Percentiles rank a stretch among this genome's conserved stretches.
Evolutionary conservation across 2,888 invertebrate genomes (phyloP).

Genomic region (Metopia argyrocephala): DNA sequence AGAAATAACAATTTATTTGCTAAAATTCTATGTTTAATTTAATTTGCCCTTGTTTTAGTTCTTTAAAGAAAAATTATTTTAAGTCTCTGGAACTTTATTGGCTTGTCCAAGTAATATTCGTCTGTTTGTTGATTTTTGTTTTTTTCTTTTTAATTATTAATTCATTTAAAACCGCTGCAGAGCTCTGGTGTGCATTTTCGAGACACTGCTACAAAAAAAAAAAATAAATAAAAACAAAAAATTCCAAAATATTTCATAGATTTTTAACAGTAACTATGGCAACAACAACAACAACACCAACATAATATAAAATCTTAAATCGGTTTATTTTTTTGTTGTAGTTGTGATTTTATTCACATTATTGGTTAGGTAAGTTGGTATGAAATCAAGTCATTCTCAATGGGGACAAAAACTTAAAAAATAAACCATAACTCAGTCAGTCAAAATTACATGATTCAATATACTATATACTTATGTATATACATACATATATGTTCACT

Average conservation of each 20-base stretch:
- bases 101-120: background rate
- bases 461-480: no score
- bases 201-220: no score
- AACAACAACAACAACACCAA: background rate
- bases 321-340: background rate
- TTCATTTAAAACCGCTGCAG: background rate
- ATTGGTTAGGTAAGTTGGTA: background rate
- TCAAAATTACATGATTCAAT: constrained; percentile 55
- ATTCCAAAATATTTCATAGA: background rate
- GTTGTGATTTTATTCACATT: background rate
- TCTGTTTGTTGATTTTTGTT: background rate
- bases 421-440: constrained; percentile 36
- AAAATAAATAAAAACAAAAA: no score
- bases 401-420: constrained; percentile 43
- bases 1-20: no score
- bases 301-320: background rate
- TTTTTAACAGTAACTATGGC: background rate
- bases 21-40: no score
- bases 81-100: background rate
- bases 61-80: background rate
- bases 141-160: background rate
- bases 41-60: no score
- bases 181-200: background rate
- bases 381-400: constrained; percentile 5
- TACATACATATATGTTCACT: constrained; percentile 43